Conservation (phyloP, 2,113 vertebrate species). For the Chloropsis cyanopogon region DNA sequence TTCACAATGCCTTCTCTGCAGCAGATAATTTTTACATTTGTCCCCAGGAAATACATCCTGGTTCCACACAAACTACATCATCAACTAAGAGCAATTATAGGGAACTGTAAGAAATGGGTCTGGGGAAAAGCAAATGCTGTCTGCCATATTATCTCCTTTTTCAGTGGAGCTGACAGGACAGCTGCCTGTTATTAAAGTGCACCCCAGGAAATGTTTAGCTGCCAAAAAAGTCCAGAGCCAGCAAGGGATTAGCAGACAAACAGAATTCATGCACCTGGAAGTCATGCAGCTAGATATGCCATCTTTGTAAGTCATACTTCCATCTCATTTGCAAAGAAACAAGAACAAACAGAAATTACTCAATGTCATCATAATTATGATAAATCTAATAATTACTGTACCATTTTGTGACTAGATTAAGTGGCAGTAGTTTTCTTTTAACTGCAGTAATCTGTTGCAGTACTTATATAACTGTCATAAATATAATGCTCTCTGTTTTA, state of each 20-base stretch:
- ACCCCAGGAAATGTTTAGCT: slow-evolving; percentile 73
- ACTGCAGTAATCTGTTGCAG: slow-evolving; percentile 48
- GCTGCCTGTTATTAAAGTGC: slow-evolving; percentile 77
- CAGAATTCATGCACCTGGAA: slow-evolving; percentile 76
- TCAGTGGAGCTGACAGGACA: slow-evolving; percentile 68
- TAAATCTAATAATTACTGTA: slow-evolving; percentile 53
- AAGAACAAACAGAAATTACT: slow-evolving; percentile 50
- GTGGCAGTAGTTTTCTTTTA: slow-evolving; percentile 32
- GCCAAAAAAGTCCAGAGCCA: slow-evolving; percentile 60
- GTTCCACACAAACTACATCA: background rate
- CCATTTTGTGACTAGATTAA: slow-evolving; percentile 39
- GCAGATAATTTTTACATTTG: background rate
- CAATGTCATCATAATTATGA: slow-evolving; percentile 53
- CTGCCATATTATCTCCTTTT: slow-evolving; percentile 69
- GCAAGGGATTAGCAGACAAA: slow-evolving; percentile 72
- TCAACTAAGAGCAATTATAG: slow-evolving; percentile 11
- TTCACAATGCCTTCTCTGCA: background rate
- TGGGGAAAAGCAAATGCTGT: slow-evolving; percentile 17
- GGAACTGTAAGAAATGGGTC: slow-evolving; percentile 22
- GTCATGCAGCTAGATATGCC: slow-evolving; percentile 29
- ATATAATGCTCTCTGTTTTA: background rate
- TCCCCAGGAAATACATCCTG: slow-evolving; percentile 7
- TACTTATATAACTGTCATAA: background rate
- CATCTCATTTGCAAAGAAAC: slow-evolving; percentile 66
- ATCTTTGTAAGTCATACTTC: slow-evolving; percentile 46